Base-by-base conservation (phyloP, 1,140 invertebrate genomes). In the Diploscapter pachys region DNA sequence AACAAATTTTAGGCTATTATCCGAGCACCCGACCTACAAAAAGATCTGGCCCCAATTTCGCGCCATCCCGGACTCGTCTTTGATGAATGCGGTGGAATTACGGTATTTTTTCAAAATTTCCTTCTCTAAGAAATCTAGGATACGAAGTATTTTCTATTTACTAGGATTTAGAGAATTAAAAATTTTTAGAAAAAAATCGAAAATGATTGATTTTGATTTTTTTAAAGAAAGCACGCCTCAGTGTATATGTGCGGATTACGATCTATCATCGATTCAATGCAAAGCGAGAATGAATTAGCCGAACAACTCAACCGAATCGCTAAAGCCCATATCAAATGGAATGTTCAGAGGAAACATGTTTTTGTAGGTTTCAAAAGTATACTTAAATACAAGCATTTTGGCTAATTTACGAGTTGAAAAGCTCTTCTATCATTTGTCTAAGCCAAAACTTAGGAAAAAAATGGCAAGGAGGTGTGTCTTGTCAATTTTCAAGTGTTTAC, bases 41-140 rank as follows among this genome's bases (percentile, higher is more conserved):
- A 63, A 80, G 8, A 82, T 83, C 52, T 83, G 81, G 81, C 81
- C 81, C 4, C 80, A 82, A 68, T 83, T 83, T 64, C 53, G 78
- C 48, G 76, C 70, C 31, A 82, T 83, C 49, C 80, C 81, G 3
- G 81, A 83, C 66, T 81, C 79, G 9, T 79, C 81, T 52, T 61
- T 83, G 55, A 83, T 83, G 82, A 74, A 76, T 66, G 82, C 81
- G 3, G 63, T 75, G 3, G 82, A 81, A 62, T 64, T 83, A 11
- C 54, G 70, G 73, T 74, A 67, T 62, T n/a, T 65, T 59, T 51
- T n/a, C 6, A 55, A 59, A 64, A 5, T 4, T 13, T 57, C 31
- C 31, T 31, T 31, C 31, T 31, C 31, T 31, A 65, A 4, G 56
- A 52, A 6, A 51, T 72, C 53, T 67, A 51, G 31, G 31, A 31